phyloP scores from a whole-genome alignment of 2,113 vertebrate species.

The Phylloscopus trochilus region DNA sequence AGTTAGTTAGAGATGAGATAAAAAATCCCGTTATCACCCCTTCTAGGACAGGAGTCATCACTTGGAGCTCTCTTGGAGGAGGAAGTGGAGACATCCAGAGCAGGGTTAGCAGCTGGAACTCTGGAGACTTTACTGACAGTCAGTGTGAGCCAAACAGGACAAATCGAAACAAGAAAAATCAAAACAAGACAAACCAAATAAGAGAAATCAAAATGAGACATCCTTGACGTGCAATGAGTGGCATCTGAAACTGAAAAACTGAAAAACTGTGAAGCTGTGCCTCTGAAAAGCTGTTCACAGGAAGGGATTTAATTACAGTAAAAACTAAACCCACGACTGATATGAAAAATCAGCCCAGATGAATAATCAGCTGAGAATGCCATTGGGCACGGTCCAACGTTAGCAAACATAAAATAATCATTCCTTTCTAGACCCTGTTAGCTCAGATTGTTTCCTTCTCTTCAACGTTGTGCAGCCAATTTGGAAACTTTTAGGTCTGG shows the following conservation, averaged over 20 bases:
- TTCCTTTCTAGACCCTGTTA: background rate
- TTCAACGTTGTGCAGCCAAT: background rate
- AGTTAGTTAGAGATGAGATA: background rate
- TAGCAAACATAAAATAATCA: background rate
- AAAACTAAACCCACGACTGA: background rate
- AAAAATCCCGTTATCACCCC: background rate
- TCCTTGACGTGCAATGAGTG: fast-evolving
- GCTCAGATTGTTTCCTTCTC: background rate
- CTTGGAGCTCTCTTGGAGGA: background rate
- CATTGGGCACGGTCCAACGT: background rate
- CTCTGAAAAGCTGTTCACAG: background rate
- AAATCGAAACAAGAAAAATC: background rate
- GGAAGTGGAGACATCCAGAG: background rate
- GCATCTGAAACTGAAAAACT: background rate
- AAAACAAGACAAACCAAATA: background rate
- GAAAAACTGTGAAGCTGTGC: no score
- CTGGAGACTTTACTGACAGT: background rate
- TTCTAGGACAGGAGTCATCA: background rate
- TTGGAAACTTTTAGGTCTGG: background rate
- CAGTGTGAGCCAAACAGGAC: background rate
- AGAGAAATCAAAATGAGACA: background rate
- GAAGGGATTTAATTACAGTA: background rate
- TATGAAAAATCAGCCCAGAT: background rate
- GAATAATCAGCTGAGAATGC: background rate
- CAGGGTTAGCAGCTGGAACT: background rate